Evolutionary conservation across 1,140 invertebrate genomes (phyloP).

Genomic region (Helicoverpa armigera): DNA sequence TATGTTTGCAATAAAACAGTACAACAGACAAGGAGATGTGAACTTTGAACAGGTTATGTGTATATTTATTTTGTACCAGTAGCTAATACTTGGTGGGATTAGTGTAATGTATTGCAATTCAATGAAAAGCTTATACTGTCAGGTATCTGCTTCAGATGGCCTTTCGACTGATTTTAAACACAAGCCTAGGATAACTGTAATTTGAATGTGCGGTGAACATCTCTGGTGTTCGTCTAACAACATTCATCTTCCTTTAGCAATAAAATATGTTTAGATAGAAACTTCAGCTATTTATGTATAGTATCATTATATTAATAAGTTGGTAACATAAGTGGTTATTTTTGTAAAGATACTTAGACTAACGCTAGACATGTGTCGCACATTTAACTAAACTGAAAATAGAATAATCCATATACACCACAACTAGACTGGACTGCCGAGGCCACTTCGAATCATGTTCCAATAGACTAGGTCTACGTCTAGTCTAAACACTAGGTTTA

Average conservation of each 20-base stretch:
- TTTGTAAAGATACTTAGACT: constrained; percentile 11
- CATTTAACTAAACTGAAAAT: constrained; percentile 2
- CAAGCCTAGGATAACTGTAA: constrained; percentile 34
- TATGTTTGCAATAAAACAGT: constrained; percentile 55
- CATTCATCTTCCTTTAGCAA: not conserved
- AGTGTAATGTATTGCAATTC: constrained; percentile 34
- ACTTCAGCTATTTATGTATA: constrained; percentile 7
- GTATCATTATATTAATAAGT: not conserved
- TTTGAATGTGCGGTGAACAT: constrained; percentile 2
- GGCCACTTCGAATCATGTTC: constrained; percentile 64
- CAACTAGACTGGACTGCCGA: constrained; percentile 48
- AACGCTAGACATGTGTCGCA: constrained; percentile 15
- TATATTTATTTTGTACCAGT: constrained; percentile 39
- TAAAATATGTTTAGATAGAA: not conserved
- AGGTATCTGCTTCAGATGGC: constrained; percentile 22
- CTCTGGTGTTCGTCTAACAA: not conserved
- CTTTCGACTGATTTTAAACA: constrained; percentile 46
- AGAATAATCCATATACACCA: constrained; percentile 23
- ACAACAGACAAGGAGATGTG: constrained; percentile 27
- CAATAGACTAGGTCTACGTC: constrained; percentile 74
- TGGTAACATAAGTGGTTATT: not conserved
- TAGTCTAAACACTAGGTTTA: constrained; percentile 79
- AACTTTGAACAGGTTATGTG: constrained; percentile 30
- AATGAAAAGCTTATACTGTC: constrained; percentile 26
- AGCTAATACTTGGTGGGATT: constrained; percentile 39